Percentiles rank a stretch among this genome's conserved stretches.
Conservation (phyloP, 2,113 vertebrate species). For the Aix galericulata region DNA sequence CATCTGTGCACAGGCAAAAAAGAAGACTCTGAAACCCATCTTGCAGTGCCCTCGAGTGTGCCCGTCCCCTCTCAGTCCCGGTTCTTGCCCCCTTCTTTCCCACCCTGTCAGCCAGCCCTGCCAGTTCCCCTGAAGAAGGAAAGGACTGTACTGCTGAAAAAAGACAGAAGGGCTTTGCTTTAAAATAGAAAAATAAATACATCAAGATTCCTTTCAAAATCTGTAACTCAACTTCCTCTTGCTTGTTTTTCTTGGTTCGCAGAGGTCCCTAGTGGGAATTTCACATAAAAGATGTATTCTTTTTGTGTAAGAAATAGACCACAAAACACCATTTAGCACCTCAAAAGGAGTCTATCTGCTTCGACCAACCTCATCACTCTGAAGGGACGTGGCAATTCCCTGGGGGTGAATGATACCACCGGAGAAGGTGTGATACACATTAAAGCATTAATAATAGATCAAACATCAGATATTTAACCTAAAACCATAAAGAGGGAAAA, state of each 20-base stretch:
- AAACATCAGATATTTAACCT: neutral
- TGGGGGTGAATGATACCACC: neutral
- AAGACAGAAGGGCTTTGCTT: slow-evolving; percentile 45
- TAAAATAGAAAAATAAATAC: slow-evolving; percentile 52
- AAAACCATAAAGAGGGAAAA: neutral
- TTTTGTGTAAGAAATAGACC: neutral
- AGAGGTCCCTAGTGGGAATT: slow-evolving; percentile 10
- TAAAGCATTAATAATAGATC: neutral
- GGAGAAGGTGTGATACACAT: neutral
- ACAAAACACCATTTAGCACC: slow-evolving; percentile 1
- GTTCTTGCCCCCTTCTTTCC: neutral
- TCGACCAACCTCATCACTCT: neutral
- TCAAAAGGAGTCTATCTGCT: slow-evolving; percentile 6
- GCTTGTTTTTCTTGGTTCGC: slow-evolving; percentile 55
- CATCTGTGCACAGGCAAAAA: neutral
- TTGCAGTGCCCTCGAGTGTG: neutral
- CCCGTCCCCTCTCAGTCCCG: neutral
- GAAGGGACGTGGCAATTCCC: neutral
- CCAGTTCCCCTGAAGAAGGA: neutral
- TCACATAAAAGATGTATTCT: slow-evolving; percentile 37
- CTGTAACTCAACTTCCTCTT: slow-evolving; percentile 10
- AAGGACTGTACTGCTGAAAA: slow-evolving; percentile 13
- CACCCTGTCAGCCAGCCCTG: slow-evolving; percentile 6
- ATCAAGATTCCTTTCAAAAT: slow-evolving; percentile 60
- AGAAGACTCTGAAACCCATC: neutral